These are phyloP conservation scores for Melanotus villosus DNA, from an alignment of 2,888 invertebrate genomes.

Conservation along the genomic window DNA sequence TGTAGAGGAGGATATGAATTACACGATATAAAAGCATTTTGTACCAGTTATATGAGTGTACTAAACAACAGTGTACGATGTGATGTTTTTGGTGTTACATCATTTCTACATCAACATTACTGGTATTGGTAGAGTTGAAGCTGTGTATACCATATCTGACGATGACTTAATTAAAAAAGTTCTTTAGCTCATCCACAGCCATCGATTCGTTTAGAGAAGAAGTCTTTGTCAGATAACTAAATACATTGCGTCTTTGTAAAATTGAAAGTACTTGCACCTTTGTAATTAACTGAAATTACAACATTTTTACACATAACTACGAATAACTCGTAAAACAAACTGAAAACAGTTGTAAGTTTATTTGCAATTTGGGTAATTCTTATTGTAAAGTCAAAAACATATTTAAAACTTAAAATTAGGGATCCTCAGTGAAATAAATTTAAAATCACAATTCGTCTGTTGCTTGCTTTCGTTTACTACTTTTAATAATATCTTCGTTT, in stretches of 20 bases:
- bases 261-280: constrained; percentile 4
- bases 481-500: constrained; percentile 35
- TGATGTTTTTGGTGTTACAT: not conserved
- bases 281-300: not conserved
- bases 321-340: too few relatives aligned
- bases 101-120: not conserved
- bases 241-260: not conserved
- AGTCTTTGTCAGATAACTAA: not conserved
- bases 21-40: constrained; percentile 22
- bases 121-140: not conserved
- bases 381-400: too few relatives aligned
- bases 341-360: too few relatives aligned
- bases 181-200: too few relatives aligned
- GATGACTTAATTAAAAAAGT: not conserved
- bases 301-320: too few relatives aligned
- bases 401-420: too few relatives aligned
- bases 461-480: constrained; percentile 29
- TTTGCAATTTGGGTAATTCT: too few relatives aligned
- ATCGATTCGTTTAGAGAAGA: too few relatives aligned
- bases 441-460: constrained; percentile 54
- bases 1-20: constrained; percentile 17
- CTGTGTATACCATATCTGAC: too few relatives aligned
- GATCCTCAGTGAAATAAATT: not conserved
- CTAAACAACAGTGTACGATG: not conserved
- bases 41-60: constrained; percentile 11